Evolutionary conservation across 2,113 vertebrate species (phyloP).

Genomic region (Chlorocebus sabaeus): DNA sequence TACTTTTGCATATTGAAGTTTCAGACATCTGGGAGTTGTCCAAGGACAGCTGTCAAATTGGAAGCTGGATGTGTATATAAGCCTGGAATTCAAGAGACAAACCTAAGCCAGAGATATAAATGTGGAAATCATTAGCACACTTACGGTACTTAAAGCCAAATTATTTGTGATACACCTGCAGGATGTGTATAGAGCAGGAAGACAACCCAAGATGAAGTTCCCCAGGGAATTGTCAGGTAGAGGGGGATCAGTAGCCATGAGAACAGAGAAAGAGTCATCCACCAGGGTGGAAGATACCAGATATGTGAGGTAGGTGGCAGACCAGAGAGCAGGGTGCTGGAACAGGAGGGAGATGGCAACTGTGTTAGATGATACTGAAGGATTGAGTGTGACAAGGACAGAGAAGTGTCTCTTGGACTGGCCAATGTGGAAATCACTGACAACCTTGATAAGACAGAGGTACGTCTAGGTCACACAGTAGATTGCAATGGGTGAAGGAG

Average conservation of each 20-base stretch:
- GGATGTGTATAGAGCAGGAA: background rate
- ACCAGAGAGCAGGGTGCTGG: too few relatives aligned
- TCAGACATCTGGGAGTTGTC: conserved; percentile 32
- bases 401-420: background rate
- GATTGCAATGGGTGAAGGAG: background rate
- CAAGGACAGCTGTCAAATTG: conserved; percentile 34
- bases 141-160: background rate
- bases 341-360: background rate
- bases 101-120: background rate
- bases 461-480: background rate
- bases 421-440: background rate
- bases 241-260: background rate
- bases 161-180: conserved; percentile 18
- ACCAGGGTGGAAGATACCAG: background rate
- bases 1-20: background rate
- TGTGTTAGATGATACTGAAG: background rate
- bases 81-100: conserved; percentile 1
- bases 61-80: background rate
- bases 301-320: too few relatives aligned
- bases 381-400: background rate
- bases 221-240: background rate
- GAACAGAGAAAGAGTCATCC: background rate
- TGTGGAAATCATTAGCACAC: conserved; percentile 41
- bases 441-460: background rate
- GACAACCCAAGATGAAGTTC: background rate